Base-by-base conservation (phyloP, 2,888 invertebrate species). In the Koerneria pararmatus region DNA sequence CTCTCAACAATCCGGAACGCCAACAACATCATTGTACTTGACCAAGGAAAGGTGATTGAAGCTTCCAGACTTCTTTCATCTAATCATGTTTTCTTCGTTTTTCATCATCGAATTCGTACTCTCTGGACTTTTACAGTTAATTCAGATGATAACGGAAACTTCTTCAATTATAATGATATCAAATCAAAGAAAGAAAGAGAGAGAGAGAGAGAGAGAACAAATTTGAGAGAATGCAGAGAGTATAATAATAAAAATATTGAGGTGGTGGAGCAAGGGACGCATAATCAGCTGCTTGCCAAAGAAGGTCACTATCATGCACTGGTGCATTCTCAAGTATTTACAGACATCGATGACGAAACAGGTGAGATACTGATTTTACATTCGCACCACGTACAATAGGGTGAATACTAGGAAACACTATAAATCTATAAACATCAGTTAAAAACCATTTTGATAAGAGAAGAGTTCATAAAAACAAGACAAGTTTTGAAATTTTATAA, bases 251-350 rank as follows among this genome's bases (percentile, higher is more conserved):
- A 46, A 11, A 46, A 46, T 15, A 46, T 46, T 60, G 31, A 54
- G 48, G 41, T 65, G 1, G 88, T 87, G 0, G 91, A 91, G 81
- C 86, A 85, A 69, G 91, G 91, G 66, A 89, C 88, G 0, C 91
- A 91, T 82, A 78, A 85, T 0, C 87, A 90, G 74, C 87, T 91
- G 0, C 83, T 90, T 65, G 84, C 86, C 35, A 84, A 85, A 4
- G 87, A 87, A 65, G 90, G 90, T 56, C 85, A 89, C 1, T 91
- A 91, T 80, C 88, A 89, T 72, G 85, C 86, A 56, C 83, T 88
- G 15, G 69, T 72, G 29, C 64, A 62, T 49, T 51, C 68, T 15
- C 68, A 68, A 64, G 62, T 58, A 59, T 56, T 64, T 34, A 58
- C 63, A 22, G 64, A 64, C 32, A 59, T 62, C 48, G 65, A 60